These are phyloP conservation scores for Potamarius usumacintae DNA, from an alignment of 2,113 vertebrate species.

Conservation along the genomic window DNA sequence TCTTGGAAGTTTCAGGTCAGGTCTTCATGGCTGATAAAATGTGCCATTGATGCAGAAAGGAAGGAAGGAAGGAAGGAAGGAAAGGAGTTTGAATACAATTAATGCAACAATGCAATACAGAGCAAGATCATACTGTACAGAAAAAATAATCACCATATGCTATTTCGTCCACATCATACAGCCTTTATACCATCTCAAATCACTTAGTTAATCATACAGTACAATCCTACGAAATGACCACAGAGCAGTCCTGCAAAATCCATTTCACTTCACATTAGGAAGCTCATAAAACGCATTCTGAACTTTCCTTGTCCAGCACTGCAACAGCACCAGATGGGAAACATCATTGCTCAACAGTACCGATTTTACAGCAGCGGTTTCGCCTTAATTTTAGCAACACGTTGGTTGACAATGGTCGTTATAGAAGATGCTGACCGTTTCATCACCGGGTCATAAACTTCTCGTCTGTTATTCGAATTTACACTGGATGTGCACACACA, in stretches of 20 bases:
- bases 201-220: constrained; percentile 49
- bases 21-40: not conserved
- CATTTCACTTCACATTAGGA: constrained; percentile 45
- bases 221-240: constrained; percentile 34
- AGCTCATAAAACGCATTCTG: constrained; percentile 42
- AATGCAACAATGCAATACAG: not conserved
- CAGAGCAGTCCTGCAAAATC: constrained; percentile 57
- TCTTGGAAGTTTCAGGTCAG: not conserved
- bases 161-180: not conserved
- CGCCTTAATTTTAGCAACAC: constrained; percentile 61
- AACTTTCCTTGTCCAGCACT: constrained; percentile 40
- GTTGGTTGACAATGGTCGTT: constrained; percentile 61
- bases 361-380: constrained; percentile 51
- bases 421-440: constrained; percentile 55
- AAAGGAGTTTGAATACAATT: not conserved
- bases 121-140: not conserved
- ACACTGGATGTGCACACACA: constrained; percentile 31
- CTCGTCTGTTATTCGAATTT: constrained; percentile 67
- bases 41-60: not conserved
- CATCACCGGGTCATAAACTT: constrained; percentile 55
- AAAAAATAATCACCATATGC: not conserved
- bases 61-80: no score
- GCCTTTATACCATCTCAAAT: constrained; percentile 46
- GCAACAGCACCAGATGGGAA: constrained; percentile 51
- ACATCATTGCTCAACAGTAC: constrained; percentile 48